Evolutionary conservation across 2,797 vertebrate genomes (phyloP), one percentile per base, ranked within the genome.

Genomic region (Alca torda): DNA sequence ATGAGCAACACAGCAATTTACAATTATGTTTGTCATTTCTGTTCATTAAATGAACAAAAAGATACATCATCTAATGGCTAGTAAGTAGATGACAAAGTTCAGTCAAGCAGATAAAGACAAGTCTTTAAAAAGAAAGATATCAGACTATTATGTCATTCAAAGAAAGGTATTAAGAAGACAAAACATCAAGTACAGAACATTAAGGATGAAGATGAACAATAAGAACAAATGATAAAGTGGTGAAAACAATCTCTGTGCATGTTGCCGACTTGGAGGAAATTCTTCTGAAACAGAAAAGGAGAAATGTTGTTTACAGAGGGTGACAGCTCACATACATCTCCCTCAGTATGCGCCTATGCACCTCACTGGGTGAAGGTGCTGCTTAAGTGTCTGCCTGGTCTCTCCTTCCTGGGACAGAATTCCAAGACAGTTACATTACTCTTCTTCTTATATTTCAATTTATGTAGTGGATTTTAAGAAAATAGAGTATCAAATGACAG

Each of bases 31-130:
- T 94, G 26, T 64, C 6, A 41, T 87, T 87, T 90, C 53, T 87
- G 18, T 90, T 94, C 69, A 73, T 92, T 90, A 76, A 86, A 91
- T 43, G n/a, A 76, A 73, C 33, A 89, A 75, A 84, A 84, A 89
- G 54, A 60, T 67, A 54, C 74, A 75, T 61, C 20, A 74, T 76
- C 14, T 76, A 31, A 54, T 84, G 33, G 46, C 30, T 76, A 79
- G 13, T 43, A 86, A 84, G 46, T 56, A 79, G 41, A 88, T 72
- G 17, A 76, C 15, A 77, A 95, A 77, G 57, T 89, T 94, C 45
- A 75, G 24, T 76, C 48, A 87, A 76, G 75, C 61, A 87, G 31
- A 69, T 72, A 88, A 88, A 77, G 57, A 41, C n/a, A 35, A 78
- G 31, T 84, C 48, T 75, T 67, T 87, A 30, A 68, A 78, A 88